Conservation (phyloP, 2,797 vertebrate genomes). For the Halcyon smyrnensis region DNA sequence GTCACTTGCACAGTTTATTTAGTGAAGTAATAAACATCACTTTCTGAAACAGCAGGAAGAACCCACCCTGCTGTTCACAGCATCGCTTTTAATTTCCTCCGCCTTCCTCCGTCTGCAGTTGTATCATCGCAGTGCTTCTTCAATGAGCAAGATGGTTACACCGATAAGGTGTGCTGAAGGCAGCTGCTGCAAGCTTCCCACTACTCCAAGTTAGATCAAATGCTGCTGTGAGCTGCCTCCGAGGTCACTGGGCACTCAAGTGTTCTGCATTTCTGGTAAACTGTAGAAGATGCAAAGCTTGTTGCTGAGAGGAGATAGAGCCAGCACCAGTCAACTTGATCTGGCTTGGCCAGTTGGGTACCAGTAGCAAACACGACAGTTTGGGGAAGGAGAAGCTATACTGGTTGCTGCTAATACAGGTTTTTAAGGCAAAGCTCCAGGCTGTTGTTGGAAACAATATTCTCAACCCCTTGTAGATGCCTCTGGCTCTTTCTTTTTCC, state of each 20-base stretch:
- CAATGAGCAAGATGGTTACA: neutral
- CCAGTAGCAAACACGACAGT: neutral
- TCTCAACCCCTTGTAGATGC: neutral
- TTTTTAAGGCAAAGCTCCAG: neutral
- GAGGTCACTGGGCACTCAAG: neutral
- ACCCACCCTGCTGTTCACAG: neutral
- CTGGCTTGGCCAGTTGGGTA: neutral
- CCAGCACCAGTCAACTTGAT: neutral
- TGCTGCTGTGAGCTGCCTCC: neutral
- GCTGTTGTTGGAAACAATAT: neutral
- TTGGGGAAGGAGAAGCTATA: neutral
- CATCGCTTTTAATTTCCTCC: neutral
- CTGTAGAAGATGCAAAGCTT: neutral
- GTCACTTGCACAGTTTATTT: neutral
- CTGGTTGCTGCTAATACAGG: neutral
- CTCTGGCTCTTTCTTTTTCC: neutral
- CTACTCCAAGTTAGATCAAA: neutral
- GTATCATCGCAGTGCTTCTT: neutral
- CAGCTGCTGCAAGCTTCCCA: neutral
- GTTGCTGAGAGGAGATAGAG: fast-evolving
- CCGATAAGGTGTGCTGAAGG: fast-evolving
- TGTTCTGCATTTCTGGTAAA: fast-evolving
- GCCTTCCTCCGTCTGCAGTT: neutral
- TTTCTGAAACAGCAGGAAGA: neutral
- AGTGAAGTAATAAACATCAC: neutral